Conservation (phyloP, 2,888 invertebrate species). For the Athalia circularis region DNA sequence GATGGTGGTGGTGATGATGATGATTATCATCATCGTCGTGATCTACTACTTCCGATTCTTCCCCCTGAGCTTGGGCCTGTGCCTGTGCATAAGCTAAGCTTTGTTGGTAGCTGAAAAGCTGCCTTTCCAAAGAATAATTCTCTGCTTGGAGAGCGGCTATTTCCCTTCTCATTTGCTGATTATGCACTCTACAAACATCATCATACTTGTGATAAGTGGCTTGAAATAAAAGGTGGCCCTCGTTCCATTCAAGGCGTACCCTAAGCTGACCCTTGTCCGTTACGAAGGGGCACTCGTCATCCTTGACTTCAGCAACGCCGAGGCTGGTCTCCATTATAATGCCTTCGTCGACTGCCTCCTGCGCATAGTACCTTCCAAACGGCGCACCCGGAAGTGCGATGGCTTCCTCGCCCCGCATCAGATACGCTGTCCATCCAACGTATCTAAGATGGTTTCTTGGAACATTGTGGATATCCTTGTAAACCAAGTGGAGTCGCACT, state of each 20-base stretch:
- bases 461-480: conserved; percentile 86
- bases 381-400: conserved; percentile 84
- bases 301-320: conserved; percentile 83
- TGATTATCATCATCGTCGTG: conserved; percentile 59
- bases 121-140: conserved; percentile 88
- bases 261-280: conserved; percentile 84
- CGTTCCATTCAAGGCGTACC: conserved; percentile 89
- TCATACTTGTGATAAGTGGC: conserved; percentile 90
- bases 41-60: conserved; percentile 66
- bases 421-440: conserved; percentile 84
- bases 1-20: conserved; percentile 48
- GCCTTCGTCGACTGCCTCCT: conserved; percentile 86
- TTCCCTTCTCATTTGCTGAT: conserved; percentile 90
- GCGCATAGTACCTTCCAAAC: conserved; percentile 87
- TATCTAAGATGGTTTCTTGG: conserved; percentile 84
- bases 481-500: conserved; percentile 84
- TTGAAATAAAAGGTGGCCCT: conserved; percentile 87
- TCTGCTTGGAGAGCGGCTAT: conserved; percentile 88
- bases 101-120: conserved; percentile 89
- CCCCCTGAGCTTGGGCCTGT: conserved; percentile 67
- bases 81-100: conserved; percentile 85
- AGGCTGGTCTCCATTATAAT: conserved; percentile 88
- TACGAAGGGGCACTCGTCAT: conserved; percentile 82
- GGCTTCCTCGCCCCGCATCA: conserved; percentile 80
- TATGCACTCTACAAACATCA: conserved; percentile 86